Evolutionary conservation across 2,888 invertebrate genomes (phyloP), one percentile per base, ranked within the genome.

Genomic region (Anthoptus insignis): DNA sequence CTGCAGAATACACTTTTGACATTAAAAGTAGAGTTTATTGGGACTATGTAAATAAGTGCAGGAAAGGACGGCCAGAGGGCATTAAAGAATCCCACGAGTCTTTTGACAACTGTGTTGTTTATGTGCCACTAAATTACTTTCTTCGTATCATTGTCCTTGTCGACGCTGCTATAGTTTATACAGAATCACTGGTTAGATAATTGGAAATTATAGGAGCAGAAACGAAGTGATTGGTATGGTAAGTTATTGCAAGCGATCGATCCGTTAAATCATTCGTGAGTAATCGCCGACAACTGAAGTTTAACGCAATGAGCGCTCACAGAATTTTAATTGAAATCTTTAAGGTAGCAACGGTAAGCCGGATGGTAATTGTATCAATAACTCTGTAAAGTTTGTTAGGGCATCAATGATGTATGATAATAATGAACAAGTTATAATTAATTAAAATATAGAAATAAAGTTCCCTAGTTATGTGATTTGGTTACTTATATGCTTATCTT

Each of bases 151-250:
- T 76, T 76, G 75, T 68, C 69, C 68, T 72, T 13, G 13, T 67
- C 65, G 67, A 66, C 60, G 34, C 61, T 73, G 70, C 70, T 73
- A 72, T 72, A 72, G 66, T 67, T 68, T 61, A 65, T 69, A 75
- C 64, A 70, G 77, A 75, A 76, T 74, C 76, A 76, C 79, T 76
- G 76, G 72, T 74, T 74, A 73, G 76, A 80, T 90, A 90, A 90
- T 90, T 90, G 85, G 84, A 87, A 89, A 84, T 89, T 90, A 89
- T 89, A 81, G 84, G 77, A 75, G 74, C 73, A 71, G 73, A 73
- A 74, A 74, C 69, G 75, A 80, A 80, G 80, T 82, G 82, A 83
- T 83, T 77, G 81, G 80, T 76, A 81, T 82, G 80, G 82, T 84
- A 83, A 87, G 81, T 82, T 84, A 87, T 83, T 82, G 76, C 77